A percentile compares a stretch with the other conserved stretches of the same genome.
These are phyloP conservation scores for Monodelphis domestica DNA, from an alignment of 2,797 vertebrate genomes.

Conservation along the genomic window DNA sequence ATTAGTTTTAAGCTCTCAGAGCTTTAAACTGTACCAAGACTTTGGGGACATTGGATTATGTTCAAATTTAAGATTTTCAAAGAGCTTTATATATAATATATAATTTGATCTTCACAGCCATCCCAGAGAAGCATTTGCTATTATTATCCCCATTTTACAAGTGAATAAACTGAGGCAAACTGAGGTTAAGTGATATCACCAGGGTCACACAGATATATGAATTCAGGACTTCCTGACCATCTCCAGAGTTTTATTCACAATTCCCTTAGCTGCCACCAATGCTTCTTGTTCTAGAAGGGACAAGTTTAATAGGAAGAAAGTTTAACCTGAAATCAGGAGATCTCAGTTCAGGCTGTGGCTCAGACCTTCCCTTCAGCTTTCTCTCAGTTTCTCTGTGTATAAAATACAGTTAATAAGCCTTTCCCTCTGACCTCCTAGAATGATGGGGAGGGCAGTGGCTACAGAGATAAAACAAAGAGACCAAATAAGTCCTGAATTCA, in stretches of 20 bases:
- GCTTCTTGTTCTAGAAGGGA: not conserved
- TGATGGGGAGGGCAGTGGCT: not conserved
- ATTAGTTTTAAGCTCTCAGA: not conserved
- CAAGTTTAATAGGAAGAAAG: not conserved
- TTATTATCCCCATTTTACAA: not conserved
- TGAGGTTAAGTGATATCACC: not conserved
- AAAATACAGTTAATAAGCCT: not conserved
- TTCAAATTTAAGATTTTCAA: not conserved
- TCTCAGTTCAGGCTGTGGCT: no score
- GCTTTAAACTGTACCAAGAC: not conserved
- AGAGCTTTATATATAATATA: not conserved
- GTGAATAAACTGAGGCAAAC: not conserved
- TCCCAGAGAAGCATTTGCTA: not conserved
- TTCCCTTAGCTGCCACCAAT: not conserved
- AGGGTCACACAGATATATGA: not conserved
- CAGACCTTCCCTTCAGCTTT: no score
- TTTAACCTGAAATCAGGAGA: not conserved
- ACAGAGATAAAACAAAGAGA: not conserved
- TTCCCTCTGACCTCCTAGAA: not conserved
- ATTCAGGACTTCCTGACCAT: not conserved
- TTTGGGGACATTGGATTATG: not conserved
- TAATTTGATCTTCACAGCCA: not conserved
- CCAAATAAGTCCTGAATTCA: no score
- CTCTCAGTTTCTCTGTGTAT: not conserved
- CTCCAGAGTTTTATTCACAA: not conserved